These are phyloP conservation scores for Toxotes jaculatrix DNA, from an alignment of 2,113 vertebrate species.

Conservation along the genomic window DNA sequence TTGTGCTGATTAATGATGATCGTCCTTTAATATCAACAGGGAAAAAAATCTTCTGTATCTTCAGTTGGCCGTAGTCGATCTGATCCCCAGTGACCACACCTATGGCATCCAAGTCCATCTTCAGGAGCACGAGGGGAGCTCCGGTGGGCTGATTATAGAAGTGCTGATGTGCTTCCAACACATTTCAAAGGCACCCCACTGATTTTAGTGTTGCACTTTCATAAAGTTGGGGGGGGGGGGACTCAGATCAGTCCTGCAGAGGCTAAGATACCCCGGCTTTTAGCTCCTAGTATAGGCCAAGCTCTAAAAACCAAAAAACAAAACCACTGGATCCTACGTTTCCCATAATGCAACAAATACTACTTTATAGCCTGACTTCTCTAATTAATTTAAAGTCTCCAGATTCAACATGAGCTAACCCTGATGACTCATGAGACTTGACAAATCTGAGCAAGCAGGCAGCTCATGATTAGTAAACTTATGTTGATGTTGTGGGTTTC, in stretches of 20 bases:
- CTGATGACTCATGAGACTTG: too few species aligned
- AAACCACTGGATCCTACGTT: neutral
- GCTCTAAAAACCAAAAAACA: too few species aligned
- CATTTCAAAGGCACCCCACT: neutral
- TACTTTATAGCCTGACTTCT: neutral
- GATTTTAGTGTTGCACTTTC: neutral
- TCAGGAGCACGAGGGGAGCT: neutral
- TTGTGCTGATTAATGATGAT: constrained; percentile 1
- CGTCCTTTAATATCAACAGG: too few species aligned
- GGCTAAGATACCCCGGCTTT: neutral
- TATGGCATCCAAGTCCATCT: too few species aligned
- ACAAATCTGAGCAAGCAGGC: too few species aligned
- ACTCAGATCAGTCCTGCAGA: neutral
- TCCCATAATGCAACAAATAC: neutral
- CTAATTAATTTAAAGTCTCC: neutral
- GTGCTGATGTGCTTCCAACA: neutral
- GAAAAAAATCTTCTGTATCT: neutral
- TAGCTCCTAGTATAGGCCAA: neutral
- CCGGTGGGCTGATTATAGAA: too few species aligned
- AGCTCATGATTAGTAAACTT: too few species aligned
- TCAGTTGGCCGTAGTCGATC: neutral
- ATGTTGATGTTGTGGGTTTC: too few species aligned
- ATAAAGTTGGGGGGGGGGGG: neutral
- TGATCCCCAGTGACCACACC: neutral
- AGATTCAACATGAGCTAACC: too few species aligned